These are phyloP conservation scores for Eudasyphora cyanicolor DNA, from an alignment of 2,888 invertebrate species.

Conservation along the genomic window DNA sequence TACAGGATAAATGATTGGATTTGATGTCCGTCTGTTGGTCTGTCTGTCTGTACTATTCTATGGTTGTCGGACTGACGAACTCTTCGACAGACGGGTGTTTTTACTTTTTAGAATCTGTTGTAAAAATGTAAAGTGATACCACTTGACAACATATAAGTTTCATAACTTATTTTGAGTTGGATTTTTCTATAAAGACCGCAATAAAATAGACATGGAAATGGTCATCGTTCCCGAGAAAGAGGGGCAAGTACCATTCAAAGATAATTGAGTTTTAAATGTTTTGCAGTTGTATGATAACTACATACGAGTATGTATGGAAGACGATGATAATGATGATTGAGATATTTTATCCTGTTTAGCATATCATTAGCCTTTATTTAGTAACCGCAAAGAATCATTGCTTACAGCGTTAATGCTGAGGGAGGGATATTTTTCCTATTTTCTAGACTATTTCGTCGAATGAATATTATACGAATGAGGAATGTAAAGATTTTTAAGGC, in stretches of 20 bases:
- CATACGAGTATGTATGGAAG: background rate
- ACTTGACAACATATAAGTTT: conserved; percentile 60
- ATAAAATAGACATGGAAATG: conserved; percentile 12
- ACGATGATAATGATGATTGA: background rate
- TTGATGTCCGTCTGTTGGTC: background rate
- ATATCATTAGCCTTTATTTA: background rate
- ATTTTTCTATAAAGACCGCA: conserved; percentile 25
- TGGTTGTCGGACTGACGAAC: too few relatives aligned
- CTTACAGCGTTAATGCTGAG: too few relatives aligned
- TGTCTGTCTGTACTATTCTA: too few relatives aligned
- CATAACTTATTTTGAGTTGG: conserved; percentile 50
- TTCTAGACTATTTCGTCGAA: too few relatives aligned
- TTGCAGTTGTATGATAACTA: conserved; percentile 7
- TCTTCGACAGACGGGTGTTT: too few relatives aligned
- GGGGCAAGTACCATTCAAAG: background rate
- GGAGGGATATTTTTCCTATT: too few relatives aligned
- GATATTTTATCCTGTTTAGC: too few relatives aligned
- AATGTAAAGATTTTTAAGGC: too few relatives aligned
- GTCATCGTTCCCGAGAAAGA: background rate
- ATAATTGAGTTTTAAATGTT: conserved; percentile 21
- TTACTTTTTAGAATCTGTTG: conserved; percentile 35
- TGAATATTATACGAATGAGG: too few relatives aligned
- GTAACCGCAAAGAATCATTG: background rate
- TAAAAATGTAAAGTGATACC: conserved; percentile 52
- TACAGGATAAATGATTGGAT: conserved; percentile 32